phyloP scores from a whole-genome alignment of 2,113 vertebrate genomes.

The Oostethus manadensis region DNA sequence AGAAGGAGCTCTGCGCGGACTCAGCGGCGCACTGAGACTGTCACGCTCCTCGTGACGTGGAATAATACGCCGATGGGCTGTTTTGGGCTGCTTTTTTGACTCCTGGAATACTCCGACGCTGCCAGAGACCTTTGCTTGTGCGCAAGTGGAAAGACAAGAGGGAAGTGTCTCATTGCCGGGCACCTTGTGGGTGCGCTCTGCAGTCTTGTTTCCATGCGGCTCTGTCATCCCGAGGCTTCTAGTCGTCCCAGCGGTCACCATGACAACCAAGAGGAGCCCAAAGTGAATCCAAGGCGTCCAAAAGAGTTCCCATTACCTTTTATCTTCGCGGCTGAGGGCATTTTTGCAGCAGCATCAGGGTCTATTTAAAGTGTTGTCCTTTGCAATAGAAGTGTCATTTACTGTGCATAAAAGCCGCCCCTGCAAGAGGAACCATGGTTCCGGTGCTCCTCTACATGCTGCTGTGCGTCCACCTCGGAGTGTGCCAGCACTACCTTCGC shows the following conservation, averaged over 20 bases:
- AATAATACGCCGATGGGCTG: background rate
- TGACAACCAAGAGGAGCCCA: conserved; percentile 81
- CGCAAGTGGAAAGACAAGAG: no score
- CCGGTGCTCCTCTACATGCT: conserved; percentile 75
- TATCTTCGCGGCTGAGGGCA: conserved; percentile 27
- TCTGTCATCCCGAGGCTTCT: conserved; percentile 80
- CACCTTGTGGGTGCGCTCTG: conserved; percentile 54
- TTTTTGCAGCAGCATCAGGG: conserved; percentile 39
- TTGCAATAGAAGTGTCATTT: conserved; percentile 34
- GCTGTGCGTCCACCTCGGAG: conserved; percentile 70
- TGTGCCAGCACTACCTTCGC: conserved; percentile 78
- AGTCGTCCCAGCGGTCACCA: conserved; percentile 78
- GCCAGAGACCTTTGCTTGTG: no score
- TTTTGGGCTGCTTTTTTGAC: background rate
- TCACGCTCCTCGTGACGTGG: background rate
- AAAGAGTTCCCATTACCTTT: conserved; percentile 52
- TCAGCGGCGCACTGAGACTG: conserved; percentile 34
- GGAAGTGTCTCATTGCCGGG: conserved; percentile 36
- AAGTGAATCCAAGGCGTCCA: conserved; percentile 78
- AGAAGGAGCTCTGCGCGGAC: conserved; percentile 47
- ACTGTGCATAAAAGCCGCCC: conserved; percentile 32
- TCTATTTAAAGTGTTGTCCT: conserved; percentile 84
- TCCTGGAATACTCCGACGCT: conserved; percentile 3
- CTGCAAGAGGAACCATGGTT: conserved; percentile 67
- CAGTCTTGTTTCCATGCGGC: conserved; percentile 74